Evolutionary conservation across 1,140 invertebrate genomes (phyloP), one percentile per base, ranked within the genome.

Genomic region (Drosophila ohnishii): DNA sequence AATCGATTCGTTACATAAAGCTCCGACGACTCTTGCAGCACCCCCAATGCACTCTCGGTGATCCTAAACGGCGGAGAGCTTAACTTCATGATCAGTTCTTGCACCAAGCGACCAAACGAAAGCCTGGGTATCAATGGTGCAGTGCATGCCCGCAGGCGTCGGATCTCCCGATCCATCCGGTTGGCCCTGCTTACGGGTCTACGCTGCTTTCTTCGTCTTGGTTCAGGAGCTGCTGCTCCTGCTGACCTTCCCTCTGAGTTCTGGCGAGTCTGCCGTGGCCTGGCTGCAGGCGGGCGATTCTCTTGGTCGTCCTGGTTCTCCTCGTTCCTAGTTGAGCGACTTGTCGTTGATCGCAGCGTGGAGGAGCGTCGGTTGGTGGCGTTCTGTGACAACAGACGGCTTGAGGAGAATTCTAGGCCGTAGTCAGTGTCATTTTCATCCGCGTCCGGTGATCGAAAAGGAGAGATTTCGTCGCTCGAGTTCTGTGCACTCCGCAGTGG

Each of bases 1-100:
- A 97, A 96, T 7, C 96, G 93, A 78, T 96, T 94, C 16, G 95
- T 94, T 11, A 97, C 57, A 82, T 96, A 97, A 70, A 95, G 94
- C 91, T 97, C 96, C 51, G 93, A 91, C 8, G 96, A 94, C 91
- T 96, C 95, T 92, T 97, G 95, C 32, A 94, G 55, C 8, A 93
- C 94, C 74, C 92, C 78, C 3, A 95, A 48, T 11, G 95, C 95
- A 5, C 83, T 60, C 7, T 76, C 67, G 75, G 95, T 94, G 71
- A 96, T 94, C 58, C 89, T 92, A 1, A 35, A n/a, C 0, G 25
- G 0, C 2, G 5, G 10, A 8, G n/a, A 0, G 10, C 11, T 2
- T 22, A 1, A 9, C 1, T 73, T 6, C 0, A 28, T 2, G 19
- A 92, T 61, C 7, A 91, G 45, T 69, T 92, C 91, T 1, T 81